These are phyloP conservation scores for Auanema freiburgensis DNA, from an alignment of 2,888 invertebrate species.

Conservation along the genomic window DNA sequence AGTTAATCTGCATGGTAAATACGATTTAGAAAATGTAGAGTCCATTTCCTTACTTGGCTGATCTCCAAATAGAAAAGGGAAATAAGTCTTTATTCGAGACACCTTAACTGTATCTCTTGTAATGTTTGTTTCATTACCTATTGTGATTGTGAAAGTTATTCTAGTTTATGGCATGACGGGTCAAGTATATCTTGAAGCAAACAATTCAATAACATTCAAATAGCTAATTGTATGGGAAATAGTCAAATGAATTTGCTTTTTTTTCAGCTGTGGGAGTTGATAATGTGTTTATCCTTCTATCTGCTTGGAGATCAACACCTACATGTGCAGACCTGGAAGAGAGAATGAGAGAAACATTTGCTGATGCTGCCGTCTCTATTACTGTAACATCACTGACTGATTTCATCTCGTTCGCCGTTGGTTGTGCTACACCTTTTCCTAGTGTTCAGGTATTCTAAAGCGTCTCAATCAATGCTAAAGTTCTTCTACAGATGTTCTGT, in stretches of 20 bases:
- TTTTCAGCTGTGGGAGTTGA: slow-evolving; percentile 87
- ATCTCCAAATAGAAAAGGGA: too few relatives aligned
- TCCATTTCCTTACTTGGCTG: too few relatives aligned
- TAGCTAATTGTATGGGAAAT: too few relatives aligned
- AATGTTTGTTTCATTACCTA: too few relatives aligned
- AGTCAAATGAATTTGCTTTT: background rate
- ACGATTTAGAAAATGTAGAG: too few relatives aligned
- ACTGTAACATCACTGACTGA: slow-evolving; percentile 89
- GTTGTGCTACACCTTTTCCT: slow-evolving; percentile 88
- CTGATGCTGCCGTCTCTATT: slow-evolving; percentile 91
- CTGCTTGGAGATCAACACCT: slow-evolving; percentile 87
- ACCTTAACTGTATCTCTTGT: too few relatives aligned
- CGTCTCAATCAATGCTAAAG: background rate
- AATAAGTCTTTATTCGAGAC: too few relatives aligned
- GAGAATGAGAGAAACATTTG: slow-evolving; percentile 83
- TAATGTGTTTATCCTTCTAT: slow-evolving; percentile 92
- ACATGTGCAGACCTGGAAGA: slow-evolving; percentile 73
- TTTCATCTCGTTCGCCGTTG: slow-evolving; percentile 87
- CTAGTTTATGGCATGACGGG: too few relatives aligned
- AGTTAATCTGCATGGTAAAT: too few relatives aligned
- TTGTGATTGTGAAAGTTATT: too few relatives aligned
- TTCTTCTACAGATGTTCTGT: slow-evolving; percentile 76
- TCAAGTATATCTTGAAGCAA: too few relatives aligned
- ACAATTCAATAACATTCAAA: too few relatives aligned
- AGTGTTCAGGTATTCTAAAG: slow-evolving; percentile 74